Percentiles rank a stretch among this genome's conserved stretches.
Evolutionary conservation across 2,113 vertebrate species (phyloP).

Genomic region (Leiothrix lutea): DNA sequence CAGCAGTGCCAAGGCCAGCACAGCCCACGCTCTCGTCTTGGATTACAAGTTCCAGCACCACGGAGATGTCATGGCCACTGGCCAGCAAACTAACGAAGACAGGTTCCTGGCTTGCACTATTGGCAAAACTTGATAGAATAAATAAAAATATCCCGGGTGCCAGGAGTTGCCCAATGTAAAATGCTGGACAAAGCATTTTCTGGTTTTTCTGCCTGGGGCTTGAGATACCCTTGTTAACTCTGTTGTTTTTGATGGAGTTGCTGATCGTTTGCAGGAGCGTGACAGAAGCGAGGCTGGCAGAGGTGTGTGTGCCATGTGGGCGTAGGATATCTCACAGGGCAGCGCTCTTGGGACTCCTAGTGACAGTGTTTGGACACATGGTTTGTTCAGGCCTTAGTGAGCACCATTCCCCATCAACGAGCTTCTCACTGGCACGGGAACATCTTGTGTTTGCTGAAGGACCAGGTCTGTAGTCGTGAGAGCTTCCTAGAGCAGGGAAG

Average conservation of each 20-base stretch:
- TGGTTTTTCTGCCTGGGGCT: background rate
- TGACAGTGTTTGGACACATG: rapidly evolving
- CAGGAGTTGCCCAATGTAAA: background rate
- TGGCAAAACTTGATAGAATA: constrained; percentile 34
- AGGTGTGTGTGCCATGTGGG: background rate
- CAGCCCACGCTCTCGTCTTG: background rate
- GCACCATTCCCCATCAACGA: background rate
- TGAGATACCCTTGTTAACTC: background rate
- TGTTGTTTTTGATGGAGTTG: background rate
- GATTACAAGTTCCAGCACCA: background rate
- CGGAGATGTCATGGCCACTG: background rate
- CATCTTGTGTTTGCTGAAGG: background rate
- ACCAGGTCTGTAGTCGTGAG: rapidly evolving
- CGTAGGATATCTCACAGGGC: background rate
- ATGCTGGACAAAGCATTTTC: background rate
- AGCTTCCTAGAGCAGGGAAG: background rate
- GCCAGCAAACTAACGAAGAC: background rate
- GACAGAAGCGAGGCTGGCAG: background rate
- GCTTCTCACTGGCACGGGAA: background rate
- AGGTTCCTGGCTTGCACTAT: constrained; percentile 38
- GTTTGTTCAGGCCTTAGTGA: background rate
- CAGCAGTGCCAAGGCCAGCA: background rate
- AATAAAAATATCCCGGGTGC: background rate
- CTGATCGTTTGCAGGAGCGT: rapidly evolving
- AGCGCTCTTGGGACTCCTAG: background rate